These are phyloP conservation scores for Ichneumoninae sp. DNA, from an alignment of 2,888 invertebrate species.

Conservation along the genomic window DNA sequence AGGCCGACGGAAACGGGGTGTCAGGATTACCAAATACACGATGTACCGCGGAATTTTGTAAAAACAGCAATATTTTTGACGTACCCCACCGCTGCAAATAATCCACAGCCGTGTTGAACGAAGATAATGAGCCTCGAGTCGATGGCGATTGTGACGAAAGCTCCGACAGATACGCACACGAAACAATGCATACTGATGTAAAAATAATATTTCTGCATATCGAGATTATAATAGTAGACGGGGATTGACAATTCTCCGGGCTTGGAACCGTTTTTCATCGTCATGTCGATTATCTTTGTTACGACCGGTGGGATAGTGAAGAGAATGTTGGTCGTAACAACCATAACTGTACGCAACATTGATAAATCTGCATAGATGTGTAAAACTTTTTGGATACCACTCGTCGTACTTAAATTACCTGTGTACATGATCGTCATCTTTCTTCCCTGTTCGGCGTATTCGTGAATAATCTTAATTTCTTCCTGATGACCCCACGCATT, in stretches of 20 bases:
- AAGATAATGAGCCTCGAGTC: conserved; percentile 2
- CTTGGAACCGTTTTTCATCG: not conserved
- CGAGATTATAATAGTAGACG: no score
- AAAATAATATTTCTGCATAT: not conserved
- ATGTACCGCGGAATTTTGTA: no score
- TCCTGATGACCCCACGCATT: conserved; percentile 29
- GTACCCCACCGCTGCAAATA: conserved; percentile 39
- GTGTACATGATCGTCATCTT: conserved; percentile 35
- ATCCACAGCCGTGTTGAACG: conserved; percentile 24
- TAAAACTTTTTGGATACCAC: not conserved
- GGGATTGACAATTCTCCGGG: no score
- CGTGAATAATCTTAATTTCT: conserved; percentile 47
- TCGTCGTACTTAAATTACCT: not conserved
- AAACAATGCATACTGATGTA: conserved; percentile 28
- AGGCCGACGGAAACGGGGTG: no score
- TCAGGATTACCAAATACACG: no score
- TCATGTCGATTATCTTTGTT: conserved; percentile 6
- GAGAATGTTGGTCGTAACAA: conserved; percentile 2
- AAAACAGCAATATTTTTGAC: not conserved
- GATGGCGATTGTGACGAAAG: not conserved
- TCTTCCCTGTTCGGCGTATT: conserved; percentile 39
- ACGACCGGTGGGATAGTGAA: conserved; percentile 39
- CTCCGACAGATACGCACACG: not conserved
- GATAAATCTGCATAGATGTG: no score
- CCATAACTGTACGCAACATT: no score